Conservation (phyloP, 1,140 invertebrate genomes). For the Atta cephalotes region DNA sequence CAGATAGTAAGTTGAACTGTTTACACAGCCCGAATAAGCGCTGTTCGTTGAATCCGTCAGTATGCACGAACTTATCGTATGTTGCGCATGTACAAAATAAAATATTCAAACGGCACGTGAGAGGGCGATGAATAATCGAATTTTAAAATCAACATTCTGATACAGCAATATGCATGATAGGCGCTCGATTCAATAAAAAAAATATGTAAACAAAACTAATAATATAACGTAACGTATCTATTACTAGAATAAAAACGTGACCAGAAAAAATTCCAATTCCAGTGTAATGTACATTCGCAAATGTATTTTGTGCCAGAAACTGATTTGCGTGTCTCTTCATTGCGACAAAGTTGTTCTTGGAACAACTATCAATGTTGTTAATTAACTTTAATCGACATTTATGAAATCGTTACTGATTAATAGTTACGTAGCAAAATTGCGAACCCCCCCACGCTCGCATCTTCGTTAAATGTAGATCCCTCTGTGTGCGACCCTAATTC, state of each 20-base stretch:
- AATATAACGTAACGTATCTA: constrained; percentile 4
- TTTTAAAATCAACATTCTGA: constrained; percentile 29
- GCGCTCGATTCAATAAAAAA: background rate
- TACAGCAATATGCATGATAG: background rate
- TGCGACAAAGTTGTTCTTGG: background rate
- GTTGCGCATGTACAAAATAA: background rate
- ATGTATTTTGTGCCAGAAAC: background rate
- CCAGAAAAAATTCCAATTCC: background rate
- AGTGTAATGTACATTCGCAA: background rate
- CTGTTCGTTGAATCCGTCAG: background rate
- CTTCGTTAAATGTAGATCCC: constrained; percentile 44
- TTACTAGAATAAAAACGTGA: background rate
- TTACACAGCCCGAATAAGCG: constrained; percentile 3
- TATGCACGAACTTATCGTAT: background rate
- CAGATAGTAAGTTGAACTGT: constrained; percentile 43
- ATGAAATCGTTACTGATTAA: constrained; percentile 30
- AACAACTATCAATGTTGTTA: background rate
- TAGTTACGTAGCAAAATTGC: background rate
- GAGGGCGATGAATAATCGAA: background rate
- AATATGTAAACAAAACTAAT: background rate
- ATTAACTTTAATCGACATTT: constrained; percentile 36
- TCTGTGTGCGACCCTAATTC: constrained; percentile 24
- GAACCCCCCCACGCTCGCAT: background rate
- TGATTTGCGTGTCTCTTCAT: background rate
- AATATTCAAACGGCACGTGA: constrained; percentile 35